phyloP scores from a whole-genome alignment of 2,888 invertebrate species.

The Lepidocyrtoides sp. region DNA sequence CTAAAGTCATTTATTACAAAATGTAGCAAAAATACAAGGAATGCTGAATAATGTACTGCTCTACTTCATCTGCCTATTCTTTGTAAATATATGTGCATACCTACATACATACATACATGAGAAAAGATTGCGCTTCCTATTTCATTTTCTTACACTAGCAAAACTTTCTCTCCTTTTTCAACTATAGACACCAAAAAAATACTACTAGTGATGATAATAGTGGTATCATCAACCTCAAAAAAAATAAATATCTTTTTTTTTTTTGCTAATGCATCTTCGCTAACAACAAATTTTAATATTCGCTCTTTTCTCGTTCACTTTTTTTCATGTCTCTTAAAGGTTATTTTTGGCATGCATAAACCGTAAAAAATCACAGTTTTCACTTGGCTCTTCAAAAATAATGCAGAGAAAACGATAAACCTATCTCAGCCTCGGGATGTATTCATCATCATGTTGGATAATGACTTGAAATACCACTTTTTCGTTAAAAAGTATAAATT shows the following conservation, averaged over 20 bases:
- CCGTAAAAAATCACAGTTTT: slow-evolving; percentile 21
- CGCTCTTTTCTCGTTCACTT: neutral
- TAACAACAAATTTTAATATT: slow-evolving; percentile 10
- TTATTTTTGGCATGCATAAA: slow-evolving; percentile 18
- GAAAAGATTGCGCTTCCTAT: no score
- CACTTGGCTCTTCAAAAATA: neutral
- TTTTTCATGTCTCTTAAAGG: neutral
- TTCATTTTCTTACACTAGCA: no score
- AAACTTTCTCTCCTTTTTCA: no score
- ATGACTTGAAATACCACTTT: slow-evolving; percentile 29
- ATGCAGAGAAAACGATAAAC: slow-evolving; percentile 16
- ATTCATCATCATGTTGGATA: slow-evolving; percentile 57
- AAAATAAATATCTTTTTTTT: no score
- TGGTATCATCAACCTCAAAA: no score
- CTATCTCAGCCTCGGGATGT: slow-evolving; percentile 4
- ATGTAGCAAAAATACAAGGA: slow-evolving; percentile 8
- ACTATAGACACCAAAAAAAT: no score
- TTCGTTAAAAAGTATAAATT: neutral
- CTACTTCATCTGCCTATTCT: neutral
- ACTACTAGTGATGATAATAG: no score
- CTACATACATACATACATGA: no score
- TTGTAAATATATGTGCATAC: no score
- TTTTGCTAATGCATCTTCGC: no score
- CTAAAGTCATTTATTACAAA: slow-evolving; percentile 34
- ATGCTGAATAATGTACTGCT: neutral